phyloP scores from a whole-genome alignment of 2,888 invertebrate genomes.

The Drosophila diplacantha region DNA sequence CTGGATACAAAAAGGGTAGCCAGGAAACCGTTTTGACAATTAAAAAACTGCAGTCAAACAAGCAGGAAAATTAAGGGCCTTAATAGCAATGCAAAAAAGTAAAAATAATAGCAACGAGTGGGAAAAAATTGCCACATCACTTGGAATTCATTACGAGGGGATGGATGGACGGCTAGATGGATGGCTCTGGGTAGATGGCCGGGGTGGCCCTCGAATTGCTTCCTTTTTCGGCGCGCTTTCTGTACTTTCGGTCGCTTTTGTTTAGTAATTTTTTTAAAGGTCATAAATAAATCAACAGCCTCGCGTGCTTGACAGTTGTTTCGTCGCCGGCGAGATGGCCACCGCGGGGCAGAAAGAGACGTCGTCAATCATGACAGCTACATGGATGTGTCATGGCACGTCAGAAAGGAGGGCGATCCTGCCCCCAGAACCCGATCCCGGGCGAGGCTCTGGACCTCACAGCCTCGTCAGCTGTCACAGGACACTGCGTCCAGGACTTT shows the following conservation, averaged over 20 bases:
- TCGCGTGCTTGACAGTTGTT: slow-evolving; percentile 63
- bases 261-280: slow-evolving; percentile 23
- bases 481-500: slow-evolving; percentile 45
- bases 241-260: slow-evolving; percentile 3
- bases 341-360: slow-evolving; percentile 13
- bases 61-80: slow-evolving; percentile 53
- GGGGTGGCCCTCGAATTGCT: slow-evolving; percentile 41
- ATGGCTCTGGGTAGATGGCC: not conserved
- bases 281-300: slow-evolving; percentile 68
- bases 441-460: slow-evolving; percentile 22
- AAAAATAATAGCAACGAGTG: slow-evolving; percentile 28
- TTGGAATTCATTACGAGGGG: slow-evolving; percentile 64
- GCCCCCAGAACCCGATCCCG: not conserved
- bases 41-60: slow-evolving; percentile 53
- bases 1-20: too few relatives aligned
- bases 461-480: slow-evolving; percentile 63
- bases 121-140: slow-evolving; percentile 66
- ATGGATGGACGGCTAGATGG: not conserved
- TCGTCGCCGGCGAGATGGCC: slow-evolving; percentile 40
- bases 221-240: slow-evolving; percentile 46
- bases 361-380: slow-evolving; percentile 70
- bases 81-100: slow-evolving; percentile 42
- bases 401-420: slow-evolving; percentile 46
- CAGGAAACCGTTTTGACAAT: slow-evolving; percentile 37
- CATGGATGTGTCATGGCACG: slow-evolving; percentile 69